phyloP scores from a whole-genome alignment of 2,888 invertebrate genomes.

The Ypsolopha sequella region DNA sequence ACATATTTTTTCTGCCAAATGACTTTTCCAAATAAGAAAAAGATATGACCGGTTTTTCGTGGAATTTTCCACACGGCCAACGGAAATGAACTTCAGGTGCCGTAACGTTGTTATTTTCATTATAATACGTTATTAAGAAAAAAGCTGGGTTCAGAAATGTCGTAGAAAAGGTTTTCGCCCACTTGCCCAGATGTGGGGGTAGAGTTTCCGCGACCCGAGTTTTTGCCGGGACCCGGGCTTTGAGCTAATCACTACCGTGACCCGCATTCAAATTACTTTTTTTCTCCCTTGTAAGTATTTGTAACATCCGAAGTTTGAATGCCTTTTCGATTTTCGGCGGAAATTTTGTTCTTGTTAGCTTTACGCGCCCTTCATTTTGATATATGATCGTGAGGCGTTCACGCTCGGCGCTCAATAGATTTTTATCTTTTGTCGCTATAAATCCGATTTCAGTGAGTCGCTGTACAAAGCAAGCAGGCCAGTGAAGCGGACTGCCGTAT shows the following conservation, averaged over 20 bases:
- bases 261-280: conserved; percentile 62
- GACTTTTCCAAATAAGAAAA: background rate
- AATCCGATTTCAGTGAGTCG: conserved; percentile 42
- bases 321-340: conserved; percentile 24
- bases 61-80: background rate
- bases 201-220: background rate
- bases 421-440: conserved; percentile 49
- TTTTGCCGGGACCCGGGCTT: conserved; percentile 24
- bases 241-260: conserved; percentile 54
- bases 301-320: conserved; percentile 26
- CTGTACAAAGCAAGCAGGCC: conserved; percentile 46
- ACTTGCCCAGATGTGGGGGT: background rate
- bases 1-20: conserved; percentile 6
- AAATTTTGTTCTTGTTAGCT: conserved; percentile 11
- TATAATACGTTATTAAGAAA: background rate
- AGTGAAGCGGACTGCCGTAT: conserved; percentile 36
- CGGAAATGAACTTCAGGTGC: background rate
- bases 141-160: background rate
- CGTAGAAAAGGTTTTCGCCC: background rate
- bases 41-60: background rate
- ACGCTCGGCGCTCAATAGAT: conserved; percentile 37
- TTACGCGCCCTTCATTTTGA: background rate
- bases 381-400: conserved; percentile 18
- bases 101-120: background rate
- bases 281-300: conserved; percentile 36